These are phyloP conservation scores for Engystomops pustulosus DNA, from an alignment of 2,113 vertebrate genomes.

Conservation along the genomic window DNA sequence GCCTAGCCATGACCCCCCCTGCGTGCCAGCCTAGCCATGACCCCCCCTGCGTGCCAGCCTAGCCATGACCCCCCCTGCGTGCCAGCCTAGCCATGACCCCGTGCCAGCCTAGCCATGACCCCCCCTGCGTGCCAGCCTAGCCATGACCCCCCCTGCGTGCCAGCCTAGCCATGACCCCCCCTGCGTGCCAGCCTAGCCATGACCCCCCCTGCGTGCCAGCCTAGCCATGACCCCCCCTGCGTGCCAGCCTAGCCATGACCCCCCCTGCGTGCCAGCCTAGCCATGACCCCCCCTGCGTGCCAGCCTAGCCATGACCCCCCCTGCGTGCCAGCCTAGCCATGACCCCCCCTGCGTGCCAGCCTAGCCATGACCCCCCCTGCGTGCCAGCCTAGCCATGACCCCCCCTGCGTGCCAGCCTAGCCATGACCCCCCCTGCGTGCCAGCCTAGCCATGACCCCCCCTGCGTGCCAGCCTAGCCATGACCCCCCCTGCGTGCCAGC, in stretches of 20 bases:
- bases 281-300: too few relatives aligned
- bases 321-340: neutral
- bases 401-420: neutral
- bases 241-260: too few relatives aligned
- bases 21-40: neutral
- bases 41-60: too few relatives aligned
- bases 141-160: too few relatives aligned
- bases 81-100: neutral
- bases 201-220: too few relatives aligned
- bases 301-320: neutral
- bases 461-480: neutral
- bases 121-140: too few relatives aligned
- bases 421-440: neutral
- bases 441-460: neutral
- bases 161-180: too few relatives aligned
- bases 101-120: too few relatives aligned
- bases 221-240: too few relatives aligned
- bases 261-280: too few relatives aligned
- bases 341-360: neutral
- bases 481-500: neutral
- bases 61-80: too few relatives aligned
- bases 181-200: too few relatives aligned
- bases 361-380: neutral
- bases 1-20: neutral
- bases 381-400: neutral